Percentiles rank a stretch among this genome's conserved stretches.
phyloP scores from a whole-genome alignment of 2,797 vertebrate species.

The Eidolon dupreanum region DNA sequence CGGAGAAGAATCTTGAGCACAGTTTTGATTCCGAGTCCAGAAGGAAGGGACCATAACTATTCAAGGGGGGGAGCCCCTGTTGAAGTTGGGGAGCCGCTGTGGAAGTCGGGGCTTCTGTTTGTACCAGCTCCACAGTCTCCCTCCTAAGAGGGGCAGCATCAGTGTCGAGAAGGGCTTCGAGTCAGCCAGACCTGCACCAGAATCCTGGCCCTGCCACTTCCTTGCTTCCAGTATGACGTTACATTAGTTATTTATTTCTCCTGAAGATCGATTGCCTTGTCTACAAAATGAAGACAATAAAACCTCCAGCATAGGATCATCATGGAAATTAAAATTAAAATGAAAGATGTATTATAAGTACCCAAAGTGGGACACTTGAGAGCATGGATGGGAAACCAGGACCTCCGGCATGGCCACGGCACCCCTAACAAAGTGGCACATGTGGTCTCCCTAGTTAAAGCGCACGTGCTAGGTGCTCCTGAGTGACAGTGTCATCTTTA shows the following conservation, averaged over 20 bases:
- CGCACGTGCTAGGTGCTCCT: background rate
- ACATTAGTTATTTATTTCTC: background rate
- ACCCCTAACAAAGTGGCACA: fast-evolving
- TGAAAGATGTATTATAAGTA: background rate
- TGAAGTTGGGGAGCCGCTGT: background rate
- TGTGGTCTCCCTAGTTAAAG: background rate
- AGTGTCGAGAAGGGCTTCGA: background rate
- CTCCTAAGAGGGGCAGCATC: background rate
- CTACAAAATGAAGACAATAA: background rate
- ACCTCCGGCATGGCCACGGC: fast-evolving
- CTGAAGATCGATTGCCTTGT: background rate
- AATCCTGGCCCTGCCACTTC: background rate
- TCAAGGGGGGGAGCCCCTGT: background rate
- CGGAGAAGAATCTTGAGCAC: background rate
- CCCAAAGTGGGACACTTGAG: background rate
- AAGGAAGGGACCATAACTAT: background rate
- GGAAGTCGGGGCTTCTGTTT: background rate
- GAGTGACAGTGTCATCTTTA: background rate
- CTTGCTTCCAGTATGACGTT: background rate
- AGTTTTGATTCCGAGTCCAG: background rate
- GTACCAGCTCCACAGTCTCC: background rate
- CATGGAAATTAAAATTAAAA: background rate
- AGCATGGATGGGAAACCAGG: background rate
- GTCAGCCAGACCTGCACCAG: background rate
- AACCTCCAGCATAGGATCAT: background rate